Conservation (phyloP, 2,797 vertebrate genomes). For the Trachops cirrhosus region DNA sequence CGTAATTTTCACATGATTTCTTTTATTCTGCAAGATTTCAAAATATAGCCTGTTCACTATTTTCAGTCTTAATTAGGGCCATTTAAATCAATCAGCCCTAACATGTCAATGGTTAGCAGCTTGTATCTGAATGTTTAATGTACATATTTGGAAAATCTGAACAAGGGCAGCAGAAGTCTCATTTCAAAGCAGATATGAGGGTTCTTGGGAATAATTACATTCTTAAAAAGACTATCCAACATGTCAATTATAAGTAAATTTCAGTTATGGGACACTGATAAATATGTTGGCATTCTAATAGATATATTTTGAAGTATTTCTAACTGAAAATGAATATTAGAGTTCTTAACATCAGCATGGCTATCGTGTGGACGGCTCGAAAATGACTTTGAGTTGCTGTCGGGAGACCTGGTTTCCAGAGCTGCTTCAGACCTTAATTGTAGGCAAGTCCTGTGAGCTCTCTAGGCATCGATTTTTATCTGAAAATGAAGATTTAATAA, state of each 20-base stretch:
- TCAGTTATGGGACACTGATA: neutral
- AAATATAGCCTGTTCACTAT: constrained; percentile 62
- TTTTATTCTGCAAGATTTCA: constrained; percentile 60
- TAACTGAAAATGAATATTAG: neutral
- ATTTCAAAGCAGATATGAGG: constrained; percentile 15
- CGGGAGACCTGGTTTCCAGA: neutral
- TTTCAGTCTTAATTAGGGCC: constrained; percentile 70
- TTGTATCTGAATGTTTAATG: constrained; percentile 63
- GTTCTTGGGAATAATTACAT: neutral
- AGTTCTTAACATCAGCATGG: neutral
- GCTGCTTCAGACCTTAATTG: neutral
- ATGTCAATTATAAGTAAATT: constrained; percentile 25
- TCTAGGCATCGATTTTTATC: neutral
- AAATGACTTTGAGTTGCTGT: neutral
- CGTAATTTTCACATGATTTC: constrained; percentile 53
- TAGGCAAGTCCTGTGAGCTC: neutral
- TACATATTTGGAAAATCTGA: constrained; percentile 44
- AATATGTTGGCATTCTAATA: neutral
- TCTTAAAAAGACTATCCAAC: neutral
- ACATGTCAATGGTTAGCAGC: constrained; percentile 48
- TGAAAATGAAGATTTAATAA: constrained; percentile 27
- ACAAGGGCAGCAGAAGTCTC: constrained; percentile 17
- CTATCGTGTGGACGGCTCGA: neutral
- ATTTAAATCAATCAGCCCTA: constrained; percentile 72
- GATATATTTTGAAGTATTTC: neutral